These are phyloP conservation scores for Aix galericulata DNA, from an alignment of 2,113 vertebrate genomes.

Conservation along the genomic window DNA sequence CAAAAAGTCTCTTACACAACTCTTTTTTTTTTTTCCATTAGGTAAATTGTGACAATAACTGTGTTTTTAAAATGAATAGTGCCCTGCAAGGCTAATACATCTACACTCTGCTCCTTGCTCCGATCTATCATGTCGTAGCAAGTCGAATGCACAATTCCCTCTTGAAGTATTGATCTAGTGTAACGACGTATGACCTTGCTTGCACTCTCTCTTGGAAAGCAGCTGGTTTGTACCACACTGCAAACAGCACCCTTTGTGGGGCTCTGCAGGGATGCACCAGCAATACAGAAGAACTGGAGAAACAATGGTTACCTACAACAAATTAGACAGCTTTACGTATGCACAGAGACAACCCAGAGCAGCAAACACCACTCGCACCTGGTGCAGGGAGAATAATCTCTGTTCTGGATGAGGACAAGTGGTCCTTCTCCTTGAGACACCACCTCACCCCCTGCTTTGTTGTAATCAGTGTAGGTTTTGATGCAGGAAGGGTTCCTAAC, in stretches of 20 bases:
- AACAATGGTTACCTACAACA: neutral
- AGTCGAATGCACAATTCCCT: neutral
- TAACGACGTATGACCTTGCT: neutral
- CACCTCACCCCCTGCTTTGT: neutral
- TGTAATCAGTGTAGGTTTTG: neutral
- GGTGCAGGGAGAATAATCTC: neutral
- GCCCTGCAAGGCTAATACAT: neutral
- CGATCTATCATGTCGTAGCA: neutral
- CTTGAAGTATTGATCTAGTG: neutral
- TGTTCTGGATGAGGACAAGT: neutral
- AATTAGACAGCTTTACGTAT: neutral
- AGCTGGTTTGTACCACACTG: neutral
- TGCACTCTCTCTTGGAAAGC: neutral
- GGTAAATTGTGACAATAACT: neutral
- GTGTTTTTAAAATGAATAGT: neutral
- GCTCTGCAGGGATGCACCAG: neutral
- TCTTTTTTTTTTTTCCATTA: neutral
- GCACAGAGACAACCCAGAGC: neutral
- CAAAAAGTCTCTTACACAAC: neutral
- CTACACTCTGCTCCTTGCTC: neutral
- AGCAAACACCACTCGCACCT: neutral
- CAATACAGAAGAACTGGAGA: neutral
- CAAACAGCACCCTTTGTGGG: rapidly evolving
- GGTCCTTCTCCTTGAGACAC: neutral
- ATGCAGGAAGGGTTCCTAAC: neutral